Conservation (phyloP, 2,113 vertebrate genomes). For the Xenotilapia flavipinnis region DNA sequence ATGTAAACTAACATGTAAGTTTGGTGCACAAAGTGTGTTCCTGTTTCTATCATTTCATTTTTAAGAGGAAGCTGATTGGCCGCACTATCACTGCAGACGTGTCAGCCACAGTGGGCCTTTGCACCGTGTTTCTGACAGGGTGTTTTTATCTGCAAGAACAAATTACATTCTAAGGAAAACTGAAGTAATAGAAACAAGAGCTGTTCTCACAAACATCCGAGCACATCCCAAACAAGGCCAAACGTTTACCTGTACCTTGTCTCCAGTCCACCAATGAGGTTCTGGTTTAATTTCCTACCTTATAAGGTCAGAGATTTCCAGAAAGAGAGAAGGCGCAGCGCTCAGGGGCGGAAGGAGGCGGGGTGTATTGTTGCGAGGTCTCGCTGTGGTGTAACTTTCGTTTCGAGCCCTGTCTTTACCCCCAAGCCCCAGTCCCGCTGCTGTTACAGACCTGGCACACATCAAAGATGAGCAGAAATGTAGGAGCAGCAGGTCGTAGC, state of each 20-base stretch:
- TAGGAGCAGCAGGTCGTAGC: constrained; percentile 20
- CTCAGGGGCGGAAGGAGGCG: constrained; percentile 19
- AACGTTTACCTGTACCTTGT: constrained; percentile 6
- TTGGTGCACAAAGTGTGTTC: neutral
- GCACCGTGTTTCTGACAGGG: neutral
- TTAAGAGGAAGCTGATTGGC: neutral
- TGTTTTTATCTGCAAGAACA: neutral
- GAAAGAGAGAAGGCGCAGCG: neutral
- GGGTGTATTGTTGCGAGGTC: constrained; percentile 17
- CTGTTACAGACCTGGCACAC: neutral
- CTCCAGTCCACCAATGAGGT: constrained; percentile 46
- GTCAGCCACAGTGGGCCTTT: neutral
- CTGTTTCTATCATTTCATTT: neutral
- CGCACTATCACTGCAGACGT: neutral
- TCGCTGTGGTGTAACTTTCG: constrained; percentile 49
- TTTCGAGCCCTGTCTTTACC: constrained; percentile 36
- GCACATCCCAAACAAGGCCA: neutral
- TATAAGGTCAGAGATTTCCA: constrained; percentile 63
- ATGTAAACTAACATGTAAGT: neutral
- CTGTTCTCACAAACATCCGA: neutral
- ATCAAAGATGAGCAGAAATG: constrained; percentile 43
- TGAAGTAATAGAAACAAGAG: neutral
- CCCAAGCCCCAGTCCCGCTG: neutral
- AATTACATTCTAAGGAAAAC: neutral
- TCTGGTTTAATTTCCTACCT: constrained; percentile 41